A percentile compares a stretch with the other conserved stretches of the same genome.
Conservation (phyloP, 23 tunicate species). For the Clavelina lepadiformis region DNA sequence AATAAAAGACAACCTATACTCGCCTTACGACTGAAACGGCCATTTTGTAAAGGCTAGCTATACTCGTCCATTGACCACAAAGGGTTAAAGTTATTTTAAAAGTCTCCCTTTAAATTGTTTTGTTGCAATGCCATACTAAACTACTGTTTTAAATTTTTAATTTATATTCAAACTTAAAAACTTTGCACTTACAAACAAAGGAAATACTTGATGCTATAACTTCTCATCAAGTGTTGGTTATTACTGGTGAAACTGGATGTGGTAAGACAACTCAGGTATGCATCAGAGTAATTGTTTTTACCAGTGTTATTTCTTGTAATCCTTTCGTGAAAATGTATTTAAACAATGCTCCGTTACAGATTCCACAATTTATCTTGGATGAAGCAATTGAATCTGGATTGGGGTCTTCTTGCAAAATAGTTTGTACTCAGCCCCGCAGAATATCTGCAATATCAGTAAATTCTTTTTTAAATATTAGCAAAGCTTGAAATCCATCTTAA, state of each 20-base stretch:
- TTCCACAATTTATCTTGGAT: slow-evolving; percentile 64
- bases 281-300: too few relatives aligned
- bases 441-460: slow-evolving; percentile 69
- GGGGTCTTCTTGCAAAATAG: slow-evolving; percentile 46
- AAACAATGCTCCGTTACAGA: neutral
- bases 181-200: neutral
- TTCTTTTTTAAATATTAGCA: too few relatives aligned
- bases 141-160: too few relatives aligned
- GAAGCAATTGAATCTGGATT: slow-evolving; percentile 38
- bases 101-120: neutral
- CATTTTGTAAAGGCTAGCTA: too few relatives aligned
- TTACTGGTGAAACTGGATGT: slow-evolving; percentile 90
- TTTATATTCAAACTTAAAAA: too few relatives aligned
- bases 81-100: neutral
- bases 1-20: too few relatives aligned
- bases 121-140: neutral
- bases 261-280: slow-evolving; percentile 84
- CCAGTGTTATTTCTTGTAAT: neutral
- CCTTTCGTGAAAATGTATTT: neutral
- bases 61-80: too few relatives aligned
- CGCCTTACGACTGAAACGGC: too few relatives aligned
- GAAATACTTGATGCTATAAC: slow-evolving; percentile 44
- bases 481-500: too few relatives aligned
- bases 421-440: slow-evolving; percentile 94
- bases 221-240: slow-evolving; percentile 63